These are phyloP conservation scores for Caenorhabditis sp. DNA, from an alignment of 2,888 invertebrate genomes.

Conservation along the genomic window DNA sequence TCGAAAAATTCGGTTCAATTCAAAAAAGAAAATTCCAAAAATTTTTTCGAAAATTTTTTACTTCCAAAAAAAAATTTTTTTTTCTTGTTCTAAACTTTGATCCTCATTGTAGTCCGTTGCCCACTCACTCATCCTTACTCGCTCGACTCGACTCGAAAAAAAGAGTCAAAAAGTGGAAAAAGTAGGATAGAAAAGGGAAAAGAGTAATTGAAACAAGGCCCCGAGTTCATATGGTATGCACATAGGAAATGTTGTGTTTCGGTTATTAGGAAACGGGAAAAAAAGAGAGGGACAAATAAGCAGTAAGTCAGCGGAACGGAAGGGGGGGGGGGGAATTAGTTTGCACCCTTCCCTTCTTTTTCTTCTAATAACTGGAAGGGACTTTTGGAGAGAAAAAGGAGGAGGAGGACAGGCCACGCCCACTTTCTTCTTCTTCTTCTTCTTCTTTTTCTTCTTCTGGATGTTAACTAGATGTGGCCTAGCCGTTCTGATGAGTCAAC, in stretches of 20 bases:
- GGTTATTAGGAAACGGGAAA: conserved; percentile 42
- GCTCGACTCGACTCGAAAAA: too few species aligned
- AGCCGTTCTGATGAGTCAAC: conserved; percentile 1
- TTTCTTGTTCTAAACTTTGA: too few species aligned
- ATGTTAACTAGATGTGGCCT: conserved; percentile 1
- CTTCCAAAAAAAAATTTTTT: too few species aligned
- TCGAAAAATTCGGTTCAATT: too few species aligned
- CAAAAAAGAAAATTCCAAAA: neutral
- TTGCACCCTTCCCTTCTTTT: conserved; percentile 26
- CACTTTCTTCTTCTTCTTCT: conserved; percentile 10
- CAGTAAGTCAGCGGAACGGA: conserved; percentile 31
- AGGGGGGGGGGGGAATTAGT: conserved; percentile 56
- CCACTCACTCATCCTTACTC: too few species aligned
- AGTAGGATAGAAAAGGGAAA: conserved; percentile 24
- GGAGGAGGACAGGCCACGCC: conserved; percentile 8
- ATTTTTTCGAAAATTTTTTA: too few species aligned
- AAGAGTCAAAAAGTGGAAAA: conserved; percentile 13
- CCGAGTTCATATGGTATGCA: conserved; percentile 50
- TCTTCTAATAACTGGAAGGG: too few species aligned
- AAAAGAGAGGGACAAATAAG: conserved; percentile 12
- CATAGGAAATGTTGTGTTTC: conserved; percentile 14
- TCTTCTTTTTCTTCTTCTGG: conserved; percentile 18
- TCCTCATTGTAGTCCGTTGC: too few species aligned
- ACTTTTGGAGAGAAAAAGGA: too few species aligned
- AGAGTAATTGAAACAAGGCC: conserved; percentile 39